Conservation (phyloP, 2,888 invertebrate species). For the Acleris holmiana region DNA sequence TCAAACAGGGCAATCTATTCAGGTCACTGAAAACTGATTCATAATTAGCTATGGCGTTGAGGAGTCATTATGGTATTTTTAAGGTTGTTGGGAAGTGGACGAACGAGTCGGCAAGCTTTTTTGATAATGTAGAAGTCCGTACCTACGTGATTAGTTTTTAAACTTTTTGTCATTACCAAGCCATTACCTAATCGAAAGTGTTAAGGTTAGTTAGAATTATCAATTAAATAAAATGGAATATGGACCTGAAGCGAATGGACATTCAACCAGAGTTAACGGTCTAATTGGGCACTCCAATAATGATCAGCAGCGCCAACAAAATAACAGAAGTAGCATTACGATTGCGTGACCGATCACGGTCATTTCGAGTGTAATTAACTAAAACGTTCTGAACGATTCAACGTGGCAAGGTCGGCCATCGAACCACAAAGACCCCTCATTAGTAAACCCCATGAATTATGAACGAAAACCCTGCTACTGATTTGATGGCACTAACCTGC, state of each 20-base stretch:
- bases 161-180: no score
- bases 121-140: no score
- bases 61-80: no score
- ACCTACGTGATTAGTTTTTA: no score
- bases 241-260: neutral
- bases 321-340: constrained; percentile 30
- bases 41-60: no score
- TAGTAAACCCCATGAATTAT: constrained; percentile 52
- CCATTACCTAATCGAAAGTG: neutral
- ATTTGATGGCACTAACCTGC: constrained; percentile 50
- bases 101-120: no score
- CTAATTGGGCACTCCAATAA: constrained; percentile 9
- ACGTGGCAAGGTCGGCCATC: constrained; percentile 68
- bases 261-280: constrained; percentile 8
- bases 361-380: constrained; percentile 68
- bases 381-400: constrained; percentile 57
- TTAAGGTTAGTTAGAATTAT: neutral
- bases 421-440: constrained; percentile 52
- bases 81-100: no score
- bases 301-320: constrained; percentile 15
- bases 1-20: no score
- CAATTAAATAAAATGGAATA: neutral
- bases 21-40: no score
- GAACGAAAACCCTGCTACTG: constrained; percentile 17
- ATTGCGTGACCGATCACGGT: constrained; percentile 69